These are phyloP conservation scores for Falco peregrinus DNA, from an alignment of 2,797 vertebrate genomes.

Conservation along the genomic window DNA sequence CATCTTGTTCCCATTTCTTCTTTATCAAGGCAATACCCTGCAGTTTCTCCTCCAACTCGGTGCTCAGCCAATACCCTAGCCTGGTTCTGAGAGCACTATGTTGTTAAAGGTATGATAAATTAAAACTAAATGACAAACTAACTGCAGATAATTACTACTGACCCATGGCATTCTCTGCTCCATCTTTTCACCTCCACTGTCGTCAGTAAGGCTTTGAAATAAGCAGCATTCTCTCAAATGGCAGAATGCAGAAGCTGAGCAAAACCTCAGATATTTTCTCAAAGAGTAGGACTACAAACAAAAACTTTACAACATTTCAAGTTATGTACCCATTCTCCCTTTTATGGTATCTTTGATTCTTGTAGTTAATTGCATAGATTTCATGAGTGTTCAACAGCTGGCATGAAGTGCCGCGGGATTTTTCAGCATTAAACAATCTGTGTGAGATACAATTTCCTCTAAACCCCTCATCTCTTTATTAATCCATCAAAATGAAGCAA, in stretches of 20 bases:
- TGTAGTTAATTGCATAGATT: neutral
- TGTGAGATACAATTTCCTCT: neutral
- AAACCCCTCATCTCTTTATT: neutral
- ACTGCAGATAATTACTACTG: neutral
- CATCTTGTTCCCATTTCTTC: neutral
- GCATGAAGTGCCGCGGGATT: neutral
- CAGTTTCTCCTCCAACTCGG: neutral
- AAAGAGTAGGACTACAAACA: neutral
- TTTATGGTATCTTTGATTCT: neutral
- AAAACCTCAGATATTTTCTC: neutral
- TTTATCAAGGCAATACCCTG: neutral
- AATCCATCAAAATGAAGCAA: slow-evolving; percentile 5
- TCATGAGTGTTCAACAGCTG: neutral
- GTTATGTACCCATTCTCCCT: neutral
- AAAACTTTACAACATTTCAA: neutral
- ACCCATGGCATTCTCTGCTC: neutral
- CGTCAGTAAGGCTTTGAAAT: neutral
- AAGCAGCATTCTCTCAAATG: neutral
- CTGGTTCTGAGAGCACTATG: neutral
- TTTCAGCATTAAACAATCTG: neutral
- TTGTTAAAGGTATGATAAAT: neutral
- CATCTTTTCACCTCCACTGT: neutral
- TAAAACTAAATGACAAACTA: neutral
- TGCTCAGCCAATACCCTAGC: neutral
- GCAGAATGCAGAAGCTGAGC: neutral